Evolutionary conservation across 2,888 invertebrate species (phyloP).

Genomic region (Amphipyra tragopoginis): DNA sequence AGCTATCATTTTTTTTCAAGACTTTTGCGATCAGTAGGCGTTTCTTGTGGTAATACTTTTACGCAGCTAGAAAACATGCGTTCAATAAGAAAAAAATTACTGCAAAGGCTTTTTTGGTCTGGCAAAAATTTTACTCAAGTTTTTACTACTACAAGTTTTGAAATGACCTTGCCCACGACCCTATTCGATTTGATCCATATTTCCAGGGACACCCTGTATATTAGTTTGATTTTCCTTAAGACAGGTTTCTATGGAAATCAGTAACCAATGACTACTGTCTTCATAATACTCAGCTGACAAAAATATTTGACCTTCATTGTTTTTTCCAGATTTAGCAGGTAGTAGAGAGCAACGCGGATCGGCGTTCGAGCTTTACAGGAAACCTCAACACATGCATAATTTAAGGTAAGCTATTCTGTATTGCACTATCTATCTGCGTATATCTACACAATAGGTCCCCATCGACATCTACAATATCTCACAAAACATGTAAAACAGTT

Average conservation of each 20-base stretch:
- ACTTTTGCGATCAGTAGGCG: too few relatives aligned
- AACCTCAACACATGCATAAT: constrained; percentile 96
- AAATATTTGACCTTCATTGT: not conserved
- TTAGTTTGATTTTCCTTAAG: not conserved
- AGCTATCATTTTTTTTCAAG: too few relatives aligned
- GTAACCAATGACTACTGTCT: not conserved
- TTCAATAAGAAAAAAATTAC: too few relatives aligned
- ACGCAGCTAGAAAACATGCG: too few relatives aligned
- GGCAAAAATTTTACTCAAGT: too few relatives aligned
- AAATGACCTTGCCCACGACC: too few relatives aligned
- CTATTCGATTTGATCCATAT: too few relatives aligned
- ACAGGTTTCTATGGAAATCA: not conserved
- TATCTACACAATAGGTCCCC: constrained; percentile 36
- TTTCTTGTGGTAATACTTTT: too few relatives aligned
- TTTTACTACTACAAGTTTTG: too few relatives aligned
- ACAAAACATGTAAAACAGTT: constrained; percentile 38
- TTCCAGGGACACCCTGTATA: too few relatives aligned
- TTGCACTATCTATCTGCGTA: constrained; percentile 21
- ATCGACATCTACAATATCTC: constrained; percentile 17
- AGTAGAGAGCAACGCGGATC: constrained; percentile 97
- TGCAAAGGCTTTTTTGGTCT: too few relatives aligned
- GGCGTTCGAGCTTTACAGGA: constrained; percentile 98
- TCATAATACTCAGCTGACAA: not conserved
- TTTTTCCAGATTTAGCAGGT: constrained; percentile 92
- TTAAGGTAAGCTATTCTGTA: constrained; percentile 91